A percentile compares a stretch with the other conserved stretches of the same genome.
These are phyloP conservation scores for Pimpla rufipes DNA, from an alignment of 2,888 invertebrate genomes.

Conservation along the genomic window DNA sequence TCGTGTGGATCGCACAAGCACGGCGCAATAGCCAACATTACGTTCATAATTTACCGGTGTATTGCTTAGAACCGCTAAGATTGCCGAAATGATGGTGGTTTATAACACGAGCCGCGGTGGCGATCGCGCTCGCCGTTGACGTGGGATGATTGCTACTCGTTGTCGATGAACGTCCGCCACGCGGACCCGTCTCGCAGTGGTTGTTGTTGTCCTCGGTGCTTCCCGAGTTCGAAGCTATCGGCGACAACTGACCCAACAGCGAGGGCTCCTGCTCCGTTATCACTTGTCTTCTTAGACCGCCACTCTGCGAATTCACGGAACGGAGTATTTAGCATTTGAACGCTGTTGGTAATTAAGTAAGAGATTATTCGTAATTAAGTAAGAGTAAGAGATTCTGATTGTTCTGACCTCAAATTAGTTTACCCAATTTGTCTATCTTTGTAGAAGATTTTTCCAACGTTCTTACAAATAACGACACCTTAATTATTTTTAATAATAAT, in stretches of 20 bases:
- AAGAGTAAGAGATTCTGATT: no score
- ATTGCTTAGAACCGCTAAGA: constrained; percentile 85
- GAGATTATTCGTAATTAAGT: no score
- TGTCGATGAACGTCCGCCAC: constrained; percentile 85
- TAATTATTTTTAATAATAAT: no score
- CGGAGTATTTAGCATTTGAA: neutral
- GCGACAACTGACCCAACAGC: constrained; percentile 66
- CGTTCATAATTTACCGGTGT: constrained; percentile 81
- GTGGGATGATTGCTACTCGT: constrained; percentile 54
- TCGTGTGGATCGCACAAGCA: constrained; percentile 50
- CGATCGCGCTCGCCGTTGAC: constrained; percentile 88
- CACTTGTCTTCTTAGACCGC: constrained; percentile 79
- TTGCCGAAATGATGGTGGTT: constrained; percentile 91
- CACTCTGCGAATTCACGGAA: constrained; percentile 76
- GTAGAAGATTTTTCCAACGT: no score
- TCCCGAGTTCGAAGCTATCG: constrained; percentile 68
- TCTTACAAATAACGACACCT: no score
- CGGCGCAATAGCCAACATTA: constrained; percentile 70
- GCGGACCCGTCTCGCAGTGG: constrained; percentile 85
- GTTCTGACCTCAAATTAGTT: no score
- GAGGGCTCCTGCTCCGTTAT: constrained; percentile 79
- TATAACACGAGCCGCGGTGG: constrained; percentile 90
- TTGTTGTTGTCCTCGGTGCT: constrained; percentile 80
- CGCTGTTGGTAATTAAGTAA: no score
- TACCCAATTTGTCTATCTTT: no score